A percentile compares a stretch with the other conserved stretches of the same genome.
These are phyloP conservation scores for Tryphoninae sp. DNA, from an alignment of 2,888 invertebrate genomes.

Conservation along the genomic window DNA sequence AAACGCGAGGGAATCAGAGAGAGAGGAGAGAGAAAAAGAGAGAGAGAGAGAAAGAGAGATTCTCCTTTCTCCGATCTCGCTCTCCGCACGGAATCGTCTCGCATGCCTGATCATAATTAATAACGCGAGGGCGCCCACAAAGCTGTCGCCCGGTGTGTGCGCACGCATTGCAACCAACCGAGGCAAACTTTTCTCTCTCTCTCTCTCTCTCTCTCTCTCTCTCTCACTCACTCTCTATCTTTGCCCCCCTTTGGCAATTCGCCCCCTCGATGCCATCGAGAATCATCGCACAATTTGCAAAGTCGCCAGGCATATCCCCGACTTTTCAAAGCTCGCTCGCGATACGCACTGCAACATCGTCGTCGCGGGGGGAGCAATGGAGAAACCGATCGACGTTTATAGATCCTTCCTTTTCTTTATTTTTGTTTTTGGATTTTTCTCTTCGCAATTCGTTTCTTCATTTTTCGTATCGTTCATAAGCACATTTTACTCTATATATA, in stretches of 20 bases:
- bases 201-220: constrained; percentile 16
- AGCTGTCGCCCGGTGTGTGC: constrained; percentile 72
- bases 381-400: constrained; percentile 33
- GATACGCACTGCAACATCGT: background rate
- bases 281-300: constrained; percentile 29
- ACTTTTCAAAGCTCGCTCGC: constrained; percentile 28
- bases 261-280: background rate
- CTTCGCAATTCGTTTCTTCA: constrained; percentile 8
- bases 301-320: constrained; percentile 22
- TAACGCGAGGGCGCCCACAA: constrained; percentile 77
- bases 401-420: background rate
- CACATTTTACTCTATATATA: background rate
- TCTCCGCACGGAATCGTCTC: constrained; percentile 74
- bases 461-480: constrained; percentile 27
- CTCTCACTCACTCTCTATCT: constrained; percentile 4
- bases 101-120: constrained; percentile 81
- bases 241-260: constrained; percentile 23
- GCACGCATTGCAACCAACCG: background rate
- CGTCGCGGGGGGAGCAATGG: background rate
- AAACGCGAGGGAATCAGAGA: constrained; percentile 26
- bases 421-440: constrained; percentile 3
- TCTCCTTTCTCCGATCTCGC: background rate
- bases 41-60: constrained; percentile 11
- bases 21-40: background rate
- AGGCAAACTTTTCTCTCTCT: constrained; percentile 22